These are phyloP conservation scores for Pseudomugil gertrudae DNA, from an alignment of 2,797 vertebrate species.

Conservation along the genomic window DNA sequence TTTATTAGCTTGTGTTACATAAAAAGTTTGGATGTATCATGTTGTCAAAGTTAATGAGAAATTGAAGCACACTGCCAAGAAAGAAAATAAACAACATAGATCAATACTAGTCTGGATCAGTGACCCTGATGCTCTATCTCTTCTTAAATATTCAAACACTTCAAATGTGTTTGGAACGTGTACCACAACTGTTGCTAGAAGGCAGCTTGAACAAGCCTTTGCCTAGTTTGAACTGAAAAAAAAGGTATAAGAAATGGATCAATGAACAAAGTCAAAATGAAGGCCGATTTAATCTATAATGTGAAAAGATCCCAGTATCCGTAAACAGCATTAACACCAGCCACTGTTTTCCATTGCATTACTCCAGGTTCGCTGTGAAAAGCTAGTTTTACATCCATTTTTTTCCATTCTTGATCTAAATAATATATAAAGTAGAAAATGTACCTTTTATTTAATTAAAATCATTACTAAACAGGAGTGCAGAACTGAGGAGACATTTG, in stretches of 20 bases:
- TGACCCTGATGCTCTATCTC: neutral
- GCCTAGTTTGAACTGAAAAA: too few species aligned
- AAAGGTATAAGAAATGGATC: too few species aligned
- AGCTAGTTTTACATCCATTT: neutral
- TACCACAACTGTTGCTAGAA: too few species aligned
- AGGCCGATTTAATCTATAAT: neutral
- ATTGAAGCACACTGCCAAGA: neutral
- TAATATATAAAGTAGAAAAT: neutral
- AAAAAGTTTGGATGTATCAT: too few species aligned
- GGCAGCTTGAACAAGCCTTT: too few species aligned
- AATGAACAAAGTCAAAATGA: too few species aligned
- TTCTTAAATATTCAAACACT: too few species aligned
- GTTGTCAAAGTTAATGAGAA: neutral
- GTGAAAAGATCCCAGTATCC: neutral
- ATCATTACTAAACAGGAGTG: neutral
- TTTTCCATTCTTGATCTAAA: neutral
- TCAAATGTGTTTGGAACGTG: too few species aligned
- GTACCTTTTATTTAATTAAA: neutral
- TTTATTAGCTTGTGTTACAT: too few species aligned
- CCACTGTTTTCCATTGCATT: too few species aligned
- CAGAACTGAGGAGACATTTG: constrained; percentile 40
- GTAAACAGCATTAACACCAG: neutral
- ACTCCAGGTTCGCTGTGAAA: too few species aligned
- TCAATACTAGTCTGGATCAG: neutral
- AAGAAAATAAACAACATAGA: neutral